Percentiles rank a stretch among this genome's conserved stretches.
Evolutionary conservation across 1,140 invertebrate species (phyloP).

Genomic region (Bombus superbus): DNA sequence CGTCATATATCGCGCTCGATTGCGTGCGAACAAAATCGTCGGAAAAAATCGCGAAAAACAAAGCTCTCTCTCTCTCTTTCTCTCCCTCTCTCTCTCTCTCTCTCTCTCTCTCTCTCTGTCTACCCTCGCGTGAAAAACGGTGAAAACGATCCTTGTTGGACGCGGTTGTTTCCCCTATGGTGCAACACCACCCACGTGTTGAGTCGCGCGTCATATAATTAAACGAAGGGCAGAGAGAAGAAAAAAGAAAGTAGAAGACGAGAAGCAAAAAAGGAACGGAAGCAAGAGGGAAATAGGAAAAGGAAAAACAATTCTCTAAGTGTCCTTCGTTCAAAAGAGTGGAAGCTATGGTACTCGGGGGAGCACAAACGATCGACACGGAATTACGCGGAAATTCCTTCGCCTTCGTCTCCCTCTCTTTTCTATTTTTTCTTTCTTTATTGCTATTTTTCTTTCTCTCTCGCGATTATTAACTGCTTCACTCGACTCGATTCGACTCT

Average conservation of each 20-base stretch:
- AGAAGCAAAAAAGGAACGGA: neutral
- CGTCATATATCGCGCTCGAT: neutral
- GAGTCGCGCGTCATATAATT: conserved; percentile 28
- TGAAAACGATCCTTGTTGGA: neutral
- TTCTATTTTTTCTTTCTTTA: too few relatives aligned
- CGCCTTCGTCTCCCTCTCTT: neutral
- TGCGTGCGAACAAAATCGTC: neutral
- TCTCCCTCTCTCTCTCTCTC: neutral
- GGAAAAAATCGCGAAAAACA: neutral
- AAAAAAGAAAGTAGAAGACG: neutral
- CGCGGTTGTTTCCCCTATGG: neutral
- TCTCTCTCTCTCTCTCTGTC: neutral
- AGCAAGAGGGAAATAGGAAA: neutral
- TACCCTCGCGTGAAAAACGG: neutral
- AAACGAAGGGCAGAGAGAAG: neutral
- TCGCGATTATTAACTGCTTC: conserved; percentile 19
- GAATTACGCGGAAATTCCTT: conserved; percentile 21
- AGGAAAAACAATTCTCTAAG: conserved; percentile 36
- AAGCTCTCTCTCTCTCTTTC: neutral
- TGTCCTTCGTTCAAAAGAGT: conserved; percentile 44
- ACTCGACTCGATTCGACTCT: neutral
- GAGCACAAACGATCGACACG: conserved; percentile 26
- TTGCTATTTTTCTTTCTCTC: neutral
- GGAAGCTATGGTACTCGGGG: conserved; percentile 45
- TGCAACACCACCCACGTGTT: neutral